Base-by-base conservation (phyloP, 2,888 invertebrate genomes). In the Amphipoea lucens region DNA sequence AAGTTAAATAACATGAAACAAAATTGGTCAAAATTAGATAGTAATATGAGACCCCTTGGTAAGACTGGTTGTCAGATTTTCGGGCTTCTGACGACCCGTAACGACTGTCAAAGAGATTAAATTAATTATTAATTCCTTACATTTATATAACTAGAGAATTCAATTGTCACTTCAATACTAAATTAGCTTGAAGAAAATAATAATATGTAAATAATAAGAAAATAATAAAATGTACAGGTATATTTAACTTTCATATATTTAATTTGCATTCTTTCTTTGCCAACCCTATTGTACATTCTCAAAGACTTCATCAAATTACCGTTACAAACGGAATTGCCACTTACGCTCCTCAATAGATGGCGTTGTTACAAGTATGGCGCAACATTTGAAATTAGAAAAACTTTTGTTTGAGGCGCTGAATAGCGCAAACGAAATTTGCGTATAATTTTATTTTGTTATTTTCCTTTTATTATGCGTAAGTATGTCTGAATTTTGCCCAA, bases 301-400 rank as follows among this genome's bases (percentile, higher is more conserved):
- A 36, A 60, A 72, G 76, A 74, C 83, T 77, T 83, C 77, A 78
- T 78, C 76, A 77, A 87, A 84, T 83, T 76, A 86, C 73, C 4
- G 40, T 80, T 76, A 69, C 78, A 79, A 68, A 83, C 48, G 62
- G 36, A 79, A 85, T 83, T 76, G 76, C 72, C 69, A 67, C 63
- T 86, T 80, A 67, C 29, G 51, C 57, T 54, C 20, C 71, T 73
- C 69, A 79, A 83, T 86, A 85, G 85, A 85, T 86, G 85, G 87
- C 87, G 70, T 12, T 79, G 17, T 74, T 71, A 79, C 68, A 76
- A 84, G 23, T 76, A 76, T 67, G 12, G 66, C 62, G 48, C 20
- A 67, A 63, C 68, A 74, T 84, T 81, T 85, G 66, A 81, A 76
- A 75, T 81, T 23, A 63, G 63, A 82, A 84, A 78, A 74, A 62